Conservation (phyloP, 2,888 invertebrate genomes). For the Conops quadrifasciatus region DNA sequence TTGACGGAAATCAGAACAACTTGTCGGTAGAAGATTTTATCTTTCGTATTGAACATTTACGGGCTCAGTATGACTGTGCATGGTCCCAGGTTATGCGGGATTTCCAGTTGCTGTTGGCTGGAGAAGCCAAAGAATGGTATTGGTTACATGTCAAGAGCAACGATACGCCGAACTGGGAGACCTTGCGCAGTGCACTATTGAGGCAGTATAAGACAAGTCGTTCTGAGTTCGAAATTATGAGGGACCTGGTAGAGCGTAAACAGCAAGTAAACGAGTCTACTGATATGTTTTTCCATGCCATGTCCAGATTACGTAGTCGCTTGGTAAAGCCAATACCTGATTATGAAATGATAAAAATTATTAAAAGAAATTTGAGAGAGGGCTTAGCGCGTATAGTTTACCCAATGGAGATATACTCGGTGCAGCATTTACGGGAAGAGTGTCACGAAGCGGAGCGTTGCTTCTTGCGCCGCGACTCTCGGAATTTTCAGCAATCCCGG, state of each 20-base stretch:
- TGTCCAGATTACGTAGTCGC: conserved; percentile 15
- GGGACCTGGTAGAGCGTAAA: conserved; percentile 10
- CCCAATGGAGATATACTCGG: conserved; percentile 7
- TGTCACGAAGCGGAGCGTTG: conserved; percentile 11
- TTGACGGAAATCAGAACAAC: not conserved
- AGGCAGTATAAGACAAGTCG: too few species aligned
- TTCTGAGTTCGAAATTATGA: conserved; percentile 12
- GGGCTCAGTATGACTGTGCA: not conserved
- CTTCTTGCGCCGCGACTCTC: not conserved
- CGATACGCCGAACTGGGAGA: not conserved
- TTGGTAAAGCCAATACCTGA: conserved; percentile 5
- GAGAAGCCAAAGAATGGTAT: not conserved
- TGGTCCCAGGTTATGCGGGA: not conserved
- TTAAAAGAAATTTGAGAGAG: conserved; percentile 22
- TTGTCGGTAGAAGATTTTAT: not conserved
- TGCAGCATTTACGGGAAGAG: conserved; percentile 14
- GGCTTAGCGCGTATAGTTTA: conserved; percentile 12
- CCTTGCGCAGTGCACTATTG: not conserved
- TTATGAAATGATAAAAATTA: conserved; percentile 17
- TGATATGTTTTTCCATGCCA: conserved; percentile 11
- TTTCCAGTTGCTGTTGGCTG: not conserved
- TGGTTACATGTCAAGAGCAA: conserved; percentile 1
- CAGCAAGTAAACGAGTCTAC: not conserved
- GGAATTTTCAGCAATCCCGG: not conserved
- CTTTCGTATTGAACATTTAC: not conserved